These are phyloP conservation scores for Orientallactaga sibirica DNA, from an alignment of 2,797 vertebrate species.

Conservation along the genomic window DNA sequence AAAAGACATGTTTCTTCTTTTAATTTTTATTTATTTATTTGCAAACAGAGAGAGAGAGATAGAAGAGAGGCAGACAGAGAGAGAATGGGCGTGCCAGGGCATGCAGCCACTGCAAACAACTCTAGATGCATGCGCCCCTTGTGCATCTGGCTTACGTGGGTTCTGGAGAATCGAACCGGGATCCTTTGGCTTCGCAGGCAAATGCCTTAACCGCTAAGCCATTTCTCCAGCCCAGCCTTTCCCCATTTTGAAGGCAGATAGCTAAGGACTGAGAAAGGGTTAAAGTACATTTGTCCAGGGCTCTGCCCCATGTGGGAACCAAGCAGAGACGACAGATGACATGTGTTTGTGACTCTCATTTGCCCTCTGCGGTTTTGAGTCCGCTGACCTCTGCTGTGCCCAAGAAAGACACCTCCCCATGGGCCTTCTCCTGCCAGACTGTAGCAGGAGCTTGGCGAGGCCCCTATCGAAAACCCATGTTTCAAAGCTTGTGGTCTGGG, in stretches of 20 bases:
- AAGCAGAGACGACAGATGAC: background rate
- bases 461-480: background rate
- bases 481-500: background rate
- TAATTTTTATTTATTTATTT: too few species aligned
- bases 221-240: too few species aligned
- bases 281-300: background rate
- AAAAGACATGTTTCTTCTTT: too few species aligned
- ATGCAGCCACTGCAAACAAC: too few species aligned
- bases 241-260: background rate
- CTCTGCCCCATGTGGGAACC: background rate
- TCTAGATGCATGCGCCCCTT: too few species aligned
- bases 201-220: too few species aligned
- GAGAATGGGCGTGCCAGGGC: too few species aligned
- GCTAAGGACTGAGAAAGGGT: background rate
- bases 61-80: too few species aligned
- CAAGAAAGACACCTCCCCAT: background rate
- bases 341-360: background rate
- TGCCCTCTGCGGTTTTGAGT: background rate
- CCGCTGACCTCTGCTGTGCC: background rate
- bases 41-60: too few species aligned
- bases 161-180: too few species aligned
- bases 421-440: background rate
- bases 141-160: too few species aligned
- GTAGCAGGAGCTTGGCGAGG: background rate
- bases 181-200: too few species aligned